These are phyloP conservation scores for Haliclona indistincta DNA, from an alignment of 37 sponge, comb jelly and placozoan genomes.

Conservation along the genomic window DNA sequence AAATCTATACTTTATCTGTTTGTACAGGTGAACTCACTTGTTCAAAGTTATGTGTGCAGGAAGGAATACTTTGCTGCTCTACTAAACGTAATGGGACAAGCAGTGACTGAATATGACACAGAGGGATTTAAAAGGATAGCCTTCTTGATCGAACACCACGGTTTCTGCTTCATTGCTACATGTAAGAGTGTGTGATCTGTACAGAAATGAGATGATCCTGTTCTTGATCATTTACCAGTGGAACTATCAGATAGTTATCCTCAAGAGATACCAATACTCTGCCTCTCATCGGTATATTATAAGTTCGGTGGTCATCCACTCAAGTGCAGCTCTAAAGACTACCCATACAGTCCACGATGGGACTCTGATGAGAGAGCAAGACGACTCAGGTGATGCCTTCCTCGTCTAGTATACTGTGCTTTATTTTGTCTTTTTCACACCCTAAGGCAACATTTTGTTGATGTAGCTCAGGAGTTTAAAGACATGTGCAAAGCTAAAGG, in stretches of 20 bases:
- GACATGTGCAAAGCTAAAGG: slow-evolving; percentile 64
- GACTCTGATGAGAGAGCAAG: slow-evolving; percentile 65
- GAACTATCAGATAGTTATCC: slow-evolving; percentile 60
- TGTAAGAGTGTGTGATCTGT: slow-evolving; percentile 26
- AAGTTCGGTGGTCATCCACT: slow-evolving; percentile 37
- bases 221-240: slow-evolving; percentile 46
- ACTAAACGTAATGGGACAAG: slow-evolving; percentile 54
- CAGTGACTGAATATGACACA: slow-evolving; percentile 82
- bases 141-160: slow-evolving; percentile 72
- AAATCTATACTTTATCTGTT: background rate
- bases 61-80: slow-evolving; percentile 66
- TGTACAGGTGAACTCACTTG: slow-evolving; percentile 13
- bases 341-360: slow-evolving; percentile 81
- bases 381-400: slow-evolving; percentile 36
- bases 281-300: slow-evolving; percentile 73
- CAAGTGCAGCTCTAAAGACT: slow-evolving; percentile 30
- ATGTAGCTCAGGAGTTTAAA: slow-evolving; percentile 47
- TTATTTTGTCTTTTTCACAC: background rate
- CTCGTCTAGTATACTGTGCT: background rate
- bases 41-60: slow-evolving; percentile 49
- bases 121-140: slow-evolving; percentile 63
- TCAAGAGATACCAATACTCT: slow-evolving; percentile 40
- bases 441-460: slow-evolving; percentile 42
- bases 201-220: background rate
- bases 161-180: slow-evolving; percentile 53